phyloP scores from a whole-genome alignment of 1,140 invertebrate genomes.

The Geopemphigus sp. region DNA sequence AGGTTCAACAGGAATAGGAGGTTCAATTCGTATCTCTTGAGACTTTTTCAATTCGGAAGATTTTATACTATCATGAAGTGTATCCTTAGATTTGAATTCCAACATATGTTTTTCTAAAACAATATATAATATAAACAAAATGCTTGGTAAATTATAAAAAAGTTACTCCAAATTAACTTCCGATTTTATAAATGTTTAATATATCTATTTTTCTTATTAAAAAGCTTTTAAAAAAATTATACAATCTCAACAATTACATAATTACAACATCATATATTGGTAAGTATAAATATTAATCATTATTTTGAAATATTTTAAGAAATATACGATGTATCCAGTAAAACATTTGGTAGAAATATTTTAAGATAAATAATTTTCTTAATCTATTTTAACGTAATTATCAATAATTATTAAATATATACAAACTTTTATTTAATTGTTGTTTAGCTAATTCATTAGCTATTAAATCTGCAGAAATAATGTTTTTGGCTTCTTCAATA shows the following conservation, averaged over 20 bases:
- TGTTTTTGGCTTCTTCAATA: background rate
- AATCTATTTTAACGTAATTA: background rate
- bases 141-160: background rate
- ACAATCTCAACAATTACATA: too few species aligned
- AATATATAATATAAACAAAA: background rate
- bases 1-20: slow-evolving; percentile 46
- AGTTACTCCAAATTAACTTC: too few species aligned
- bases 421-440: background rate
- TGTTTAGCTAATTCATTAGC: background rate
- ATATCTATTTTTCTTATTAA: too few species aligned
- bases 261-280: too few species aligned
- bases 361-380: background rate
- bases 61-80: background rate
- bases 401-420: background rate
- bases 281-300: too few species aligned
- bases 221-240: too few species aligned
- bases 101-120: background rate
- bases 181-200: too few species aligned
- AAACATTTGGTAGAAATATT: background rate
- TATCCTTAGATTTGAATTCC: background rate
- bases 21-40: slow-evolving; percentile 49
- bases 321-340: background rate
- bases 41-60: slow-evolving; percentile 35
- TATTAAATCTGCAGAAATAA: background rate
- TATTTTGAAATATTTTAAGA: too few species aligned